A percentile compares a stretch with the other conserved stretches of the same genome.
phyloP scores from a whole-genome alignment of 2,113 vertebrate species.

The Zosterops lateralis region DNA sequence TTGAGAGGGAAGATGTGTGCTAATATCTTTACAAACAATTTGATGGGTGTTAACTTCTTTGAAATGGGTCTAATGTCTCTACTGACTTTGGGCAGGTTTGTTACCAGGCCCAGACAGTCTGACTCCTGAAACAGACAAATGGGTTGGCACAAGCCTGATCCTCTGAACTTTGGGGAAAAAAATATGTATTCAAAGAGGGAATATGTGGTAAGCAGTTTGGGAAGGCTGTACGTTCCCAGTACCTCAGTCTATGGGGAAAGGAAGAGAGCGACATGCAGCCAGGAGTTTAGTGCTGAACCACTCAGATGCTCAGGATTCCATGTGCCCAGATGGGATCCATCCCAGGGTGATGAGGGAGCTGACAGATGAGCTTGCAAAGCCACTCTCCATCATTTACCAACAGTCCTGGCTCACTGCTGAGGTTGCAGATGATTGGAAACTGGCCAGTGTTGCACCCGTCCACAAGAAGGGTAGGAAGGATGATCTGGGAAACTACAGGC shows the following conservation, averaged over 20 bases:
- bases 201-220: not conserved
- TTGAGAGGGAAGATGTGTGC: not conserved
- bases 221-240: not conserved
- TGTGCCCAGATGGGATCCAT: too few relatives aligned
- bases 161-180: not conserved
- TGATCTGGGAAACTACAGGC: not conserved
- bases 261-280: not conserved
- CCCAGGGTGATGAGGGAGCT: not conserved
- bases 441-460: not conserved
- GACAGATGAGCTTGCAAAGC: not conserved
- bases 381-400: fast-evolving
- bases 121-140: not conserved
- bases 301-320: not conserved
- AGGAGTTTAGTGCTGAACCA: not conserved
- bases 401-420: not conserved
- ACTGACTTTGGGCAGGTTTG: not conserved
- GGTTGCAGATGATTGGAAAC: not conserved
- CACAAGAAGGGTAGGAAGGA: not conserved
- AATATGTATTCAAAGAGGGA: not conserved
- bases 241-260: not conserved
- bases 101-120: not conserved
- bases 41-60: not conserved
- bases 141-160: not conserved
- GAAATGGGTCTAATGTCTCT: not conserved
- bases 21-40: not conserved